A percentile compares a stretch with the other conserved stretches of the same genome.
phyloP scores from a whole-genome alignment of 2,888 invertebrate species.

The Cinara cedri region DNA sequence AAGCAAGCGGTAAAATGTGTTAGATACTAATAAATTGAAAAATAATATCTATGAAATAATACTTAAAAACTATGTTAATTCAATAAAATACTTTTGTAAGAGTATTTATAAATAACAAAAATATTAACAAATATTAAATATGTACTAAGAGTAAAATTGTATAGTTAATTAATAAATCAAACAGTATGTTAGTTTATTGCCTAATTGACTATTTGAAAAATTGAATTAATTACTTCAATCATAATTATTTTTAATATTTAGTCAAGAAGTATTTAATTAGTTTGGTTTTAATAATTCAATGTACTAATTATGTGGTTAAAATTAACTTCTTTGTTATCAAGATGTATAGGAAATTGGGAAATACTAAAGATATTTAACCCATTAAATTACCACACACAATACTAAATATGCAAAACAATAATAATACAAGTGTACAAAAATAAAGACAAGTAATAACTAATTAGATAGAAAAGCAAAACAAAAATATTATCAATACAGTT shows the following conservation, averaged over 20 bases:
- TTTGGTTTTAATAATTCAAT: neutral
- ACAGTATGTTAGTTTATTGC: too few relatives aligned
- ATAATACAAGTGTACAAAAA: constrained; percentile 17
- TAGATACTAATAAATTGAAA: too few relatives aligned
- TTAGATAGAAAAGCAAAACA: constrained; percentile 14
- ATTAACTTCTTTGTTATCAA: neutral
- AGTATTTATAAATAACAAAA: too few relatives aligned
- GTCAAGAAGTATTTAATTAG: neutral
- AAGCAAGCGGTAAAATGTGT: too few relatives aligned
- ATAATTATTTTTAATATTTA: neutral
- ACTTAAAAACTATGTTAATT: too few relatives aligned
- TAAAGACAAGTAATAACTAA: too few relatives aligned
- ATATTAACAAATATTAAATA: too few relatives aligned
- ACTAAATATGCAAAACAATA: constrained; percentile 1
- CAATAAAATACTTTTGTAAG: too few relatives aligned
- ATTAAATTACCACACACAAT: constrained; percentile 10
- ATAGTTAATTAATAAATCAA: neutral
- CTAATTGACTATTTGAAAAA: neutral
- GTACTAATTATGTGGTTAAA: neutral
- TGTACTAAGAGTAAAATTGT: too few relatives aligned
- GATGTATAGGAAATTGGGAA: neutral
- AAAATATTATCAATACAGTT: neutral
- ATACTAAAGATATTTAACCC: neutral
- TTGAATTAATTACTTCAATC: neutral
- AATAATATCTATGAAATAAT: too few relatives aligned